Percentiles rank a stretch among this genome's conserved stretches.
Conservation (phyloP, 2,113 vertebrate species). For the Himantopus leucocephalus region DNA sequence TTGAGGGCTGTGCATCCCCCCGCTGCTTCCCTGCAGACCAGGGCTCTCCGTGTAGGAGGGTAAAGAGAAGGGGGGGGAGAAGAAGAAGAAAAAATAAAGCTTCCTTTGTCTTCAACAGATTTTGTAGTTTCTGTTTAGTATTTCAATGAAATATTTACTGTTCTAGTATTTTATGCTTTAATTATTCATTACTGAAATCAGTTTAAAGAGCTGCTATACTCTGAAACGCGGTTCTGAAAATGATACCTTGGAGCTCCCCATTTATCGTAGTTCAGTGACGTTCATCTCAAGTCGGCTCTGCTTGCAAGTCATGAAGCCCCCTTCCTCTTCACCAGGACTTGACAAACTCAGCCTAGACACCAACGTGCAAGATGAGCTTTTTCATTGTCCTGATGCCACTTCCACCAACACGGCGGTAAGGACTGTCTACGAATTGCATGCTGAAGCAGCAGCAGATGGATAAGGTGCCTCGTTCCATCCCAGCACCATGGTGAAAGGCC, state of each 20-base stretch:
- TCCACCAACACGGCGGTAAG: accelerated
- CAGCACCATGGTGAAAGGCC: not conserved
- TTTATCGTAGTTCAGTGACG: not conserved
- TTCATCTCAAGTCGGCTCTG: not conserved
- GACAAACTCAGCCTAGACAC: not conserved
- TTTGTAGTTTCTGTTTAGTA: constrained; percentile 22
- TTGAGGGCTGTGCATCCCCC: not conserved
- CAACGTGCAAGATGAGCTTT: not conserved
- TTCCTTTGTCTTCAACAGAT: not conserved
- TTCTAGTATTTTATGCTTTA: constrained; percentile 31
- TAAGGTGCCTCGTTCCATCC: not conserved
- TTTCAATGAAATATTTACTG: constrained; percentile 64
- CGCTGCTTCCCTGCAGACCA: not conserved
- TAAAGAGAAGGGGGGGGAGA: not conserved
- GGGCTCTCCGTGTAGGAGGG: not conserved
- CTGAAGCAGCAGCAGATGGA: not conserved
- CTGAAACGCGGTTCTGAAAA: not conserved
- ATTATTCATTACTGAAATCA: constrained; percentile 52
- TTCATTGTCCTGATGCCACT: not conserved
- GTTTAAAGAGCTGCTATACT: constrained; percentile 27
- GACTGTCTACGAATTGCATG: accelerated
- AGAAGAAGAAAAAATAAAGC: not conserved
- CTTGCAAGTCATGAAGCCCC: not conserved
- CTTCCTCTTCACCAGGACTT: not conserved
- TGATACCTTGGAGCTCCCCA: not conserved